A percentile compares a stretch with the other conserved stretches of the same genome.
Conservation (phyloP, 2,888 invertebrate species). For the Polydesmus complanatus region DNA sequence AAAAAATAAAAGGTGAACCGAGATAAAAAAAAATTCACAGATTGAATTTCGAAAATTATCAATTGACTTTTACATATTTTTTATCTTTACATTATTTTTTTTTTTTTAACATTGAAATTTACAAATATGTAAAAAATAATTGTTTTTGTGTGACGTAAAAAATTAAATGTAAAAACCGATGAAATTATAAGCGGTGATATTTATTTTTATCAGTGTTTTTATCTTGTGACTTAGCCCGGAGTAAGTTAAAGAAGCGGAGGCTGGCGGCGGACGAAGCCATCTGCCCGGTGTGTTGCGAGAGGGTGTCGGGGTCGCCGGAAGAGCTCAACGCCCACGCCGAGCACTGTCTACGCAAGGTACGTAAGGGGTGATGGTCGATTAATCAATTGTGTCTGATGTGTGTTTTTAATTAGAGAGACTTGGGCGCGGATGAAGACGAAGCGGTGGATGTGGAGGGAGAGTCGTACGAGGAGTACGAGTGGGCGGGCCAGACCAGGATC, state of each 20-base stretch:
- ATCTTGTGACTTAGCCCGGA: slow-evolving; percentile 28
- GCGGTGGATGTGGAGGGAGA: slow-evolving; percentile 48
- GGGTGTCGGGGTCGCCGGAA: slow-evolving; percentile 45
- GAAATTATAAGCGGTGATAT: too few species aligned
- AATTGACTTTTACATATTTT: too few species aligned
- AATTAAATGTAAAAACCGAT: too few species aligned
- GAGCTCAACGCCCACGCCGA: slow-evolving; percentile 59
- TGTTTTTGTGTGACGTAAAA: too few species aligned
- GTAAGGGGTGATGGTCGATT: too few species aligned
- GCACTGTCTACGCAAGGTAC: slow-evolving; percentile 49
- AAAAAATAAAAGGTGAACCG: too few species aligned
- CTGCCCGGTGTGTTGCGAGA: slow-evolving; percentile 71
- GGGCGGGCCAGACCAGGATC: slow-evolving; percentile 72
- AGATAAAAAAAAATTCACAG: too few species aligned
- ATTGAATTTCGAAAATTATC: too few species aligned
- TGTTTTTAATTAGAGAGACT: slow-evolving; percentile 28
- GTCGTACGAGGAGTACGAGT: slow-evolving; percentile 69
- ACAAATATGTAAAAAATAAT: too few species aligned
- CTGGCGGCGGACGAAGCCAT: slow-evolving; percentile 42
- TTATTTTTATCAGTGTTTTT: too few species aligned
- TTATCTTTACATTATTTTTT: too few species aligned
- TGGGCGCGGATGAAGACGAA: slow-evolving; percentile 52
- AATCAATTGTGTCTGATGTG: not conserved
- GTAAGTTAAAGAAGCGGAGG: slow-evolving; percentile 54
- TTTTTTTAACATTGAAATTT: too few species aligned